These are phyloP conservation scores for Siniperca chuatsi DNA, from an alignment of 2,113 vertebrate species.

Conservation along the genomic window DNA sequence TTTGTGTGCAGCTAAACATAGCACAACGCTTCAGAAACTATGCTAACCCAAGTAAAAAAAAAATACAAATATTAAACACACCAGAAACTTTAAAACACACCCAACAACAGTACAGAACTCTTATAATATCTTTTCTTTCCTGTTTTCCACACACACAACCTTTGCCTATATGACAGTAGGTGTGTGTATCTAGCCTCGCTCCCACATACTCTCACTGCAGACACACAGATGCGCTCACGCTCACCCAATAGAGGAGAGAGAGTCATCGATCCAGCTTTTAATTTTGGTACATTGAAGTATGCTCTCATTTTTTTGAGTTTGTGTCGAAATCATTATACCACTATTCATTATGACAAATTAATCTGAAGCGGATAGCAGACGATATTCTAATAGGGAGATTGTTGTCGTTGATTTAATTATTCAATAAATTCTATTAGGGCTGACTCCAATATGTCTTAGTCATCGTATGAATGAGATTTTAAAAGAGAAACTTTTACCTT, in stretches of 20 bases:
- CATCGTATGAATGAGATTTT: conserved; percentile 21
- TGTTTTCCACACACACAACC: conserved; percentile 18
- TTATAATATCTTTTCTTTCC: conserved; percentile 11
- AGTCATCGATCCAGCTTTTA: conserved; percentile 48
- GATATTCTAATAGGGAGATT: conserved; percentile 29
- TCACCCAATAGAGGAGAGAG: conserved; percentile 6
- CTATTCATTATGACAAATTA: conserved; percentile 45
- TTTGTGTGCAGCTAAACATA: not conserved
- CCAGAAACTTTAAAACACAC: not conserved
- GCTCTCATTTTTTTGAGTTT: conserved; percentile 34
- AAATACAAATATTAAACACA: not conserved
- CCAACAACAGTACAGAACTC: not conserved
- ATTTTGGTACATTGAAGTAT: conserved; percentile 53
- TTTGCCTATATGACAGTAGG: conserved; percentile 45
- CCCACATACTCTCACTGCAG: conserved; percentile 33
- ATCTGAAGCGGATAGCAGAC: conserved; percentile 41
- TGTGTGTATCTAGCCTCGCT: conserved; percentile 27
- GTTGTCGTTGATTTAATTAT: conserved; percentile 44
- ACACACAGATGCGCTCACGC: not conserved
- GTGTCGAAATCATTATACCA: conserved; percentile 50
- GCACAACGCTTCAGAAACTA: not conserved
- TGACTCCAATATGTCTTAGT: conserved; percentile 30
- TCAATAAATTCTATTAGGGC: conserved; percentile 4
- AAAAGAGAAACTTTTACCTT: conserved; percentile 12
- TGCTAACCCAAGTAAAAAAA: not conserved